Evolutionary conservation across 2,888 invertebrate genomes (phyloP).

Genomic region (Adelognathus sp.): DNA sequence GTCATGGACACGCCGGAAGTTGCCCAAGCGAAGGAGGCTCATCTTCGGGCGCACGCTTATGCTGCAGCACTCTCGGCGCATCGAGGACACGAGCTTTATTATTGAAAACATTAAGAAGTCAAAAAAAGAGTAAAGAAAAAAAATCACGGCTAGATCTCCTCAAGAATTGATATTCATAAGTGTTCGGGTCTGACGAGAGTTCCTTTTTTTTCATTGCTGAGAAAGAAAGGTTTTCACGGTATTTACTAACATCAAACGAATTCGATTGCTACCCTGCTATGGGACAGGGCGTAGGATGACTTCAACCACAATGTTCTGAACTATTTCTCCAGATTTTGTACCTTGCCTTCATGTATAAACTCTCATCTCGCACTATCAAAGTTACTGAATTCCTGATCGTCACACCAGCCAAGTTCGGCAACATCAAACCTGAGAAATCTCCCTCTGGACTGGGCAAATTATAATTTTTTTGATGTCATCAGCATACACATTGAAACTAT

Average conservation of each 20-base stretch:
- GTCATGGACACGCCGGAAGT: conserved; percentile 71
- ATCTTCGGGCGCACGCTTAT: conserved; percentile 64
- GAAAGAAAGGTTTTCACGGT: background rate
- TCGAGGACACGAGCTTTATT: conserved; percentile 53
- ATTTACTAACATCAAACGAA: background rate
- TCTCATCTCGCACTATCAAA: no score
- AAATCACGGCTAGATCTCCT: background rate
- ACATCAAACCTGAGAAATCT: no score
- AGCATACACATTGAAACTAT: background rate
- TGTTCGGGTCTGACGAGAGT: background rate
- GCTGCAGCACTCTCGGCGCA: conserved; percentile 66
- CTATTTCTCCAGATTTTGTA: no score
- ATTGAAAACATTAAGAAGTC: conserved; percentile 32
- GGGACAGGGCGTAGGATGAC: no score
- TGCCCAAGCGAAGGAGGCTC: conserved; percentile 66
- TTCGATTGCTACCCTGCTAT: no score
- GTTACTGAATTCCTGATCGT: no score
- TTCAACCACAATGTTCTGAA: no score
- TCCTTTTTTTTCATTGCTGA: background rate
- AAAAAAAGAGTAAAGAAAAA: background rate
- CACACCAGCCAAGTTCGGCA: no score
- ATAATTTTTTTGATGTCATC: background rate
- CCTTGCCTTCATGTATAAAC: no score
- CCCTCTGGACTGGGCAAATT: no score
- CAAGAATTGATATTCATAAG: background rate